Evolutionary conservation across 37 sponge, comb jelly and placozoan species (phyloP), one percentile per base, ranked within the genome.

Genomic region (Aplysina aerophoba): DNA sequence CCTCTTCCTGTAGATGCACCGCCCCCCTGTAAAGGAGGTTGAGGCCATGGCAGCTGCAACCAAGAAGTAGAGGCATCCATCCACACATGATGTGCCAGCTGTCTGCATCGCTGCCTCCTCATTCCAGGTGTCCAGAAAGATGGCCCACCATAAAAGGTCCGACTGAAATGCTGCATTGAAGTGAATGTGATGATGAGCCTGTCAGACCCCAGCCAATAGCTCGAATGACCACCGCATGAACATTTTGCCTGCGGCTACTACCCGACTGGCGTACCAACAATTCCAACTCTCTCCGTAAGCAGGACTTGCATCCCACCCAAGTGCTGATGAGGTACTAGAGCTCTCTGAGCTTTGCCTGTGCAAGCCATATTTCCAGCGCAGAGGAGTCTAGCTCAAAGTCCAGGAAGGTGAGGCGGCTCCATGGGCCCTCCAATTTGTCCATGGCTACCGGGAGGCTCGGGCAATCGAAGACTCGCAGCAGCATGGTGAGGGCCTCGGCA

Each of bases 381-480:
- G 24, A 28, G 1, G 83, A 37, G 40, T 82, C 65, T 2, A 82
- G 30, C 66, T 60, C 34, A 17, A 82, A 31, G 36, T 65, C 83
- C 63, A 82, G 37, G 37, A 82, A 58, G 1, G 63, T 36, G 25
- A 63, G 83, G 6, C 33, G 24, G 35, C 30, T 13, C 20, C 65
- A 3, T 12, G 83, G 83, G 8, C 83, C 61, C 38, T 36, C 65
- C 64, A 82, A 12, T 65, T 82, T 82, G 11, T 63, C 40, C 39
- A 44, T 44, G n/a, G 82, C 64, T 40, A 82, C 38, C 28, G 82
- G 62, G 39, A 82, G 64, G 1, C 82, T 40, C 64, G 61, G 82
- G n/a, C n/a, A 40, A 40, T 37, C 35, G 38, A 59, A 82, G 39
- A 82, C 82, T 0, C 64, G 25, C 37, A 21, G 63, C 0, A 82